Evolutionary conservation across 2,797 vertebrate species (phyloP), one percentile per base, ranked within the genome.

Genomic region (Labroides dimidiatus): DNA sequence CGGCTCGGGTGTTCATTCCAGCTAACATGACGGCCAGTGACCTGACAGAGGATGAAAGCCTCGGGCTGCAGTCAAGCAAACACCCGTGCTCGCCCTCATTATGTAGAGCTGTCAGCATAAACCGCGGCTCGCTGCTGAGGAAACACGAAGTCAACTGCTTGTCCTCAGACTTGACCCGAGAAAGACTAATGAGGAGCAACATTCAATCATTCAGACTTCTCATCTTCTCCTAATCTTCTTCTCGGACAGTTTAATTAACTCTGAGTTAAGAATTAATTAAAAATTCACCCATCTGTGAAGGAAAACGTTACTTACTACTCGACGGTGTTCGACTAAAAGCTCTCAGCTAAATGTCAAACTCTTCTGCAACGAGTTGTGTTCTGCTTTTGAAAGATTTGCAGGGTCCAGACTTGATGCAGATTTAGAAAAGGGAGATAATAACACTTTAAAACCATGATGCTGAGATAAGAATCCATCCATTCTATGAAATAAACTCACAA

Each of bases 21-120:
- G 74, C 63, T 81, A 82, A 84, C 82, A 57, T 86, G 89, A 91
- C 67, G 84, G 64, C 65, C 81, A 58, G 64, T 80, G 89, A 86
- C 86, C 85, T 84, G 89, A 82, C 86, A 89, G 77, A 33, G 60
- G 74, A 77, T 73, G 73, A 80, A 78, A 67, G 82, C 87, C 80
- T 67, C 1, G 44, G 79, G 83, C 75, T n/a, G 58, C 33, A 81
- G 77, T 68, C 44, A 64, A 85, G 79, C 63, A 68, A 80, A 82
- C 87, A 80, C 65, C 76, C 69, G 64, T 66, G 55, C 69, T 71
- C 55, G 52, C 33, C 76, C 80, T 89, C 71, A 88, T 89, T 88
- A 90, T 82, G 75, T 82, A 64, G 75, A 85, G 79, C 82, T 84
- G 86, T 87, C 84, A 81, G 74, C 7, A 49, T 4, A n/a, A 72